A percentile compares a stretch with the other conserved stretches of the same genome.
These are phyloP conservation scores for Gallinago stenura DNA, from an alignment of 2,797 vertebrate species.

Conservation along the genomic window DNA sequence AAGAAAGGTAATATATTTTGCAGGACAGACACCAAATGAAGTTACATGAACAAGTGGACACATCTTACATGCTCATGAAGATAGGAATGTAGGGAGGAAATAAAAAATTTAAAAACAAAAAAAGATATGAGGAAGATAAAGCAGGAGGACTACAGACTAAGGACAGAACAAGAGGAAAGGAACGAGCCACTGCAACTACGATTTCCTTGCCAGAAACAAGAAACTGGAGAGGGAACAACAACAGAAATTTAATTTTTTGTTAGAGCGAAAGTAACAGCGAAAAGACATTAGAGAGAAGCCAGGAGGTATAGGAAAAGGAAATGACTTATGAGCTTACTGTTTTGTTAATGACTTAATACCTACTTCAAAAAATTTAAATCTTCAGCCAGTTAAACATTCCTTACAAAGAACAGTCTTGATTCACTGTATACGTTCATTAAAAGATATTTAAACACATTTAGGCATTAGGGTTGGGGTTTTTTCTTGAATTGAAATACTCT, in stretches of 20 bases:
- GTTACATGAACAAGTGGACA: background rate
- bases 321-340: background rate
- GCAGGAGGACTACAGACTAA: fast-evolving
- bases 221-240: background rate
- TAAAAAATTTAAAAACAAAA: too few species aligned
- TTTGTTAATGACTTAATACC: background rate
- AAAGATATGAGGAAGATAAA: background rate
- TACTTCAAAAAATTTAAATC: background rate
- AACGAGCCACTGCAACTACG: background rate
- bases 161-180: background rate
- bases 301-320: background rate
- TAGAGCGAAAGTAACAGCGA: fast-evolving
- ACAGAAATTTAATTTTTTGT: background rate
- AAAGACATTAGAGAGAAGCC: background rate
- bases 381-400: background rate
- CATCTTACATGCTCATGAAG: background rate
- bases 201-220: background rate
- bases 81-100: background rate
- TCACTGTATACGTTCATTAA: background rate
- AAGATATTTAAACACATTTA: background rate
- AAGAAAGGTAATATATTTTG: background rate
- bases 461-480: background rate
- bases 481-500: background rate
- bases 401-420: background rate
- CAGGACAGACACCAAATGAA: background rate